Base-by-base conservation (phyloP, 2,113 vertebrate species). In the Crotalus horridus region DNA sequence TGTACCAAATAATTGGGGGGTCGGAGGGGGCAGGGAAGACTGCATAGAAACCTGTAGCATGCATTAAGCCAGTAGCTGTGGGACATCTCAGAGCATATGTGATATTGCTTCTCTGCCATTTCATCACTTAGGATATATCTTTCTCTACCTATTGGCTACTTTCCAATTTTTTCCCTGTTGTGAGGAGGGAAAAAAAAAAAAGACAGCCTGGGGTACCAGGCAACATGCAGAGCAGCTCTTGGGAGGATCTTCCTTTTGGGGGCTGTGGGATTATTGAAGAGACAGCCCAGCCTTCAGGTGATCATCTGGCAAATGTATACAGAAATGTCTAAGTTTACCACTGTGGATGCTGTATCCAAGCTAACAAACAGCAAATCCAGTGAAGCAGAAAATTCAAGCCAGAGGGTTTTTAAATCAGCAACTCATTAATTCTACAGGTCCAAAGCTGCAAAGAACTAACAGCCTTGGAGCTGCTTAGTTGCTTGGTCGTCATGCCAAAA, bases 351-450 rank as follows among this genome's bases (percentile, higher is more conserved):
- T 91, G 91, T 85, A 59, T 21, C 53, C 29, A 93, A 74, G 33
- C n/a, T 0, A 0, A 94, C 29, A 58, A 24, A 4, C 53, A 46
- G 89, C 17, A 59, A 86, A 85, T 91, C 92, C 59, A 0, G 0
- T 93, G 88, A 0, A 0, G 91, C 91, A 92, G 91, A 95, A 95
- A 94, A 93, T 39, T 94, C 94, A 91, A 93, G 55, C 46, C 11
- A 51, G n/a, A 87, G 74, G 58, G 89, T 64, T 93, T 69, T 93
- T 87, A 53, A 86, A 86, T 90, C 89, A 93, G 24, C 81, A 91
- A 74, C n/a, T 96, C 92, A 92, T 93, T 95, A 96, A 96, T 96
- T 96, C 91, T 94, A 87, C 95, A 93, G 92, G 92, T 94, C 51
- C 64, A 33, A 92, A 94, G 93, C 81, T 39, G 87, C 64, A 87